A percentile compares a stretch with the other conserved stretches of the same genome.
phyloP scores from a whole-genome alignment of 2,113 vertebrate species.

The Hypomesus transpacificus region DNA sequence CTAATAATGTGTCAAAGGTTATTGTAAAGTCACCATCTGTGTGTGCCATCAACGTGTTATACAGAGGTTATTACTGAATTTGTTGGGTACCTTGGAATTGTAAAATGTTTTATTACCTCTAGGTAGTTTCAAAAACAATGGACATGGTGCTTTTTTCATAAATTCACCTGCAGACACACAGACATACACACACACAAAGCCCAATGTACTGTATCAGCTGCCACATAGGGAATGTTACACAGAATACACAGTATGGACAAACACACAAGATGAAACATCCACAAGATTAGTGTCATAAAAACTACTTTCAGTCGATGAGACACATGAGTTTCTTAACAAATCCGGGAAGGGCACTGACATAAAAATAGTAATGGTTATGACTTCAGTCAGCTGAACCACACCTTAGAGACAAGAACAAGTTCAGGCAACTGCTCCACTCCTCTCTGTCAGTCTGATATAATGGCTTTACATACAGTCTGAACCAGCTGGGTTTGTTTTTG shows the following conservation, averaged over 20 bases:
- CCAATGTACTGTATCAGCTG: background rate
- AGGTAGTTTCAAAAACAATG: too few relatives aligned
- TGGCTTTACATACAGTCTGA: conserved; percentile 38
- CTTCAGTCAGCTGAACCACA: conserved; percentile 19
- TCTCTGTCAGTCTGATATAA: conserved; percentile 13
- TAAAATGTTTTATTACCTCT: too few relatives aligned
- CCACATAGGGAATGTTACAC: background rate
- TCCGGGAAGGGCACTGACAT: conserved; percentile 15
- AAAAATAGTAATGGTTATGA: conserved; percentile 12
- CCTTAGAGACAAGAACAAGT: conserved; percentile 26
- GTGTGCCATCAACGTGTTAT: too few relatives aligned
- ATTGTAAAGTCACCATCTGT: too few relatives aligned
- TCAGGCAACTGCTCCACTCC: conserved; percentile 10
- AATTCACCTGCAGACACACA: background rate
- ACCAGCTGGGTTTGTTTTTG: conserved; percentile 35
- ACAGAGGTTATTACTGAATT: too few relatives aligned
- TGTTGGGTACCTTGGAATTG: too few relatives aligned
- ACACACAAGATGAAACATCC: background rate
- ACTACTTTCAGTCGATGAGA: background rate
- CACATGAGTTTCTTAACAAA: background rate
- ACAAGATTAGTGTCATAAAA: background rate
- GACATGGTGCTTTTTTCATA: background rate
- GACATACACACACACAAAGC: conserved; percentile 2
- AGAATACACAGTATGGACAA: conserved; percentile 1
- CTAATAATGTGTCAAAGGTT: too few relatives aligned